These are phyloP conservation scores for Lithophane ornitopus DNA, from an alignment of 2,888 invertebrate genomes.

Conservation along the genomic window DNA sequence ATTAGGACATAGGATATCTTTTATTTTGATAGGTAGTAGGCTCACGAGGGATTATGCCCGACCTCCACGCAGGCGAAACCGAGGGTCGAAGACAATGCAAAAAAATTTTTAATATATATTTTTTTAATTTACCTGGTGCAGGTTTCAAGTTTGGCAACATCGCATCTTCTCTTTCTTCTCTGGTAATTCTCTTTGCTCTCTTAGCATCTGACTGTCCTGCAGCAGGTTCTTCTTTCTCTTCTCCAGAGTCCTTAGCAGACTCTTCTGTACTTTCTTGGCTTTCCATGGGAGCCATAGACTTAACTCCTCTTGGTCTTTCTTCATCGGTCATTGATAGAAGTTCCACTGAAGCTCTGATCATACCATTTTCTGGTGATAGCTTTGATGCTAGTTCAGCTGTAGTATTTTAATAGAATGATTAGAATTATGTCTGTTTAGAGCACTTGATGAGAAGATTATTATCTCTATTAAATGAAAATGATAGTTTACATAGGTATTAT, in stretches of 20 bases:
- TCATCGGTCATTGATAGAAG: slow-evolving; percentile 93
- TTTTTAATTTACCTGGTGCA: slow-evolving; percentile 90
- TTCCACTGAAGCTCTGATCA: slow-evolving; percentile 95
- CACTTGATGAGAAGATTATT: not conserved
- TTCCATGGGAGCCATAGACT: slow-evolving; percentile 72
- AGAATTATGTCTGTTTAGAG: not conserved
- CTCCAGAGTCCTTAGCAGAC: slow-evolving; percentile 62
- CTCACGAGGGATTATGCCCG: too few species aligned
- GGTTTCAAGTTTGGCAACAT: slow-evolving; percentile 96
- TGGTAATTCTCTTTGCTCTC: slow-evolving; percentile 83
- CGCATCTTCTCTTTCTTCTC: slow-evolving; percentile 92
- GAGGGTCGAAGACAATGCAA: not conserved
- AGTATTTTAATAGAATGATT: slow-evolving; percentile 42
- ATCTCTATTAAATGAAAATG: not conserved
- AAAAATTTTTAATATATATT: too few species aligned
- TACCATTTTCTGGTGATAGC: slow-evolving; percentile 93
- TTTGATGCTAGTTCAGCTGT: slow-evolving; percentile 90
- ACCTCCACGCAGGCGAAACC: not conserved
- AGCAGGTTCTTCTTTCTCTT: slow-evolving; percentile 77
- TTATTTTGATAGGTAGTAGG: not conserved
- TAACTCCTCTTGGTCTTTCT: slow-evolving; percentile 92
- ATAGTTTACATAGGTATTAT: not conserved
- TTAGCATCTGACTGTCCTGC: slow-evolving; percentile 85
- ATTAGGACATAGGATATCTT: not conserved
- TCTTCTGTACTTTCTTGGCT: slow-evolving; percentile 67